phyloP scores from a whole-genome alignment of 1,140 invertebrate genomes.

The Platorchestia sp. region DNA sequence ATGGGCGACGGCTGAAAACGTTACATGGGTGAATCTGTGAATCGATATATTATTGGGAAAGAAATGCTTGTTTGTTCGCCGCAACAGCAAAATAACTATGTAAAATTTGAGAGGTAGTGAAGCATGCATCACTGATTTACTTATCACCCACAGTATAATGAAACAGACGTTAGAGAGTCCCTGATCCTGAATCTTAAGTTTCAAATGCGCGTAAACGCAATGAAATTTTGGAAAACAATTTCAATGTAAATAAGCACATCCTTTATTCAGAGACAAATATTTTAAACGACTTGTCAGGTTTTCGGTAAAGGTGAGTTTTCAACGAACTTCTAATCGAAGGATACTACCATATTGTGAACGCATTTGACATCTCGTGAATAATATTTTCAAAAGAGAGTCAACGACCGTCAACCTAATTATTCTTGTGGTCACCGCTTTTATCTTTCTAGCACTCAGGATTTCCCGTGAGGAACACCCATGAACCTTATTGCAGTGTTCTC shows the following conservation, averaged over 20 bases:
- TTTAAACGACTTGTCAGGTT: neutral
- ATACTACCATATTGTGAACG: neutral
- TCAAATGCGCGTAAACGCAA: neutral
- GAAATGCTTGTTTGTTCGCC: no score
- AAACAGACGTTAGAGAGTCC: neutral
- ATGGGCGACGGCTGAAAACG: no score
- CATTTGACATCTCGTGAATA: neutral
- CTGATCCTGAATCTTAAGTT: neutral
- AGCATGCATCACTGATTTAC: no score
- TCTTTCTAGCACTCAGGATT: neutral
- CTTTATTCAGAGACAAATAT: neutral
- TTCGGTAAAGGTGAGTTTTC: neutral
- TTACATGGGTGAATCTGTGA: no score
- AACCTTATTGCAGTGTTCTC: neutral
- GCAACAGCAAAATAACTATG: no score
- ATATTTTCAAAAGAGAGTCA: neutral
- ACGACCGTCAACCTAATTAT: neutral
- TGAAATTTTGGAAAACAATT: neutral
- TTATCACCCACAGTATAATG: neutral
- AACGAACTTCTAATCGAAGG: neutral
- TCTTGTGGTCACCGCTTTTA: neutral
- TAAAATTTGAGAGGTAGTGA: no score
- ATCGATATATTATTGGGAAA: no score
- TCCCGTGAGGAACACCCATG: neutral
- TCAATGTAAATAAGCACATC: neutral